Percentiles rank a stretch among this genome's conserved stretches.
phyloP scores from a whole-genome alignment of 2,888 invertebrate species.

The Diachrysia chrysitis region DNA sequence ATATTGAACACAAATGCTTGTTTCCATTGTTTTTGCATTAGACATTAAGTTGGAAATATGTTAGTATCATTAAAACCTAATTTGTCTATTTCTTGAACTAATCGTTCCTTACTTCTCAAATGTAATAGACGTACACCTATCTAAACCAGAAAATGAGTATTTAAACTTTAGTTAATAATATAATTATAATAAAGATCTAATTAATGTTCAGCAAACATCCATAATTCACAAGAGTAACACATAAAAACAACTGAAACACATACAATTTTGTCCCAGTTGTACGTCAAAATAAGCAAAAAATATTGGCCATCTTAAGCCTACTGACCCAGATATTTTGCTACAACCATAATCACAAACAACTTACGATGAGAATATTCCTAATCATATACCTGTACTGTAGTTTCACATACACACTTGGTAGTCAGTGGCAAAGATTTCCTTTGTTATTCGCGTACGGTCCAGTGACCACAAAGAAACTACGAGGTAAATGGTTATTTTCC shows the following conservation, averaged over 20 bases:
- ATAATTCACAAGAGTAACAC: neutral
- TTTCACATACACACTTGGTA: constrained; percentile 44
- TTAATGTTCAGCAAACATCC: neutral
- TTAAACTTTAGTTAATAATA: too few relatives aligned
- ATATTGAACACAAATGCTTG: constrained; percentile 1
- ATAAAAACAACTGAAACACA: neutral
- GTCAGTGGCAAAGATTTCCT: constrained; percentile 42
- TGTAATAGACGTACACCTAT: too few relatives aligned
- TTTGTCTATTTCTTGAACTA: neutral
- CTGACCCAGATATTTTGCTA: constrained; percentile 30
- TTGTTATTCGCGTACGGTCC: constrained; percentile 44
- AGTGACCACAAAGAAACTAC: constrained; percentile 46
- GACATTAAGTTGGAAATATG: neutral
- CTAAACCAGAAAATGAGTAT: too few relatives aligned
- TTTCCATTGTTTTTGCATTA: neutral
- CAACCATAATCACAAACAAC: constrained; percentile 17
- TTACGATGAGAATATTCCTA: constrained; percentile 31
- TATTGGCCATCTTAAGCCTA: constrained; percentile 11
- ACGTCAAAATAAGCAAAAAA: constrained; percentile 9
- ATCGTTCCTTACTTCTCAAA: neutral
- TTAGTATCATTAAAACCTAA: neutral
- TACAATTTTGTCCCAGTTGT: neutral
- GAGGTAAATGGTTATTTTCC: constrained; percentile 63
- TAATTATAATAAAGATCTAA: too few relatives aligned
- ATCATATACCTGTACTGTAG: constrained; percentile 30